Evolutionary conservation across 1,140 invertebrate genomes (phyloP).

Genomic region (Metaphire vulgaris): DNA sequence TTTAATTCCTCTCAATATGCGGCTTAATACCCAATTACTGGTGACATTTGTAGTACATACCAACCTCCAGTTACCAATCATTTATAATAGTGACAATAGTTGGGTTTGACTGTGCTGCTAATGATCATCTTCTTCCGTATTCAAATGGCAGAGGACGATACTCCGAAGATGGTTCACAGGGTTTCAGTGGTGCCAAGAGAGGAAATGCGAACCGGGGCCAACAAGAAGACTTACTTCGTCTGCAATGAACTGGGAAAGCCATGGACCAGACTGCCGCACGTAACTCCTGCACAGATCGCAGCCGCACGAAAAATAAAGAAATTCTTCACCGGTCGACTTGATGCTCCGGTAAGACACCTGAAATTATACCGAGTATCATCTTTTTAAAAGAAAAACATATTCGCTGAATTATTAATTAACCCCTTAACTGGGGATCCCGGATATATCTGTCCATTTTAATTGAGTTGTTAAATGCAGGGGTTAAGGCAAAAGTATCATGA

Average conservation of each 20-base stretch:
- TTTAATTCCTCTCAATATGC: no score
- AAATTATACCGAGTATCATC: not conserved
- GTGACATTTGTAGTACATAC: no score
- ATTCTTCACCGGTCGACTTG: constrained; percentile 52
- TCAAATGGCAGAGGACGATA: no score
- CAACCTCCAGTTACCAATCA: no score
- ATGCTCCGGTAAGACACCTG: constrained; percentile 44
- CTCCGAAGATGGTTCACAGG: constrained; percentile 50
- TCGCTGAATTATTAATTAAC: not conserved
- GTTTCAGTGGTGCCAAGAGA: constrained; percentile 45
- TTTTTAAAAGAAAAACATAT: not conserved
- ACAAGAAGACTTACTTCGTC: constrained; percentile 52
- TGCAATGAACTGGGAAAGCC: constrained; percentile 53
- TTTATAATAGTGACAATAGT: no score
- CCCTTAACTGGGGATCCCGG: no score
- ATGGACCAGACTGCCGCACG: constrained; percentile 50
- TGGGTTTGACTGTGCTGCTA: no score
- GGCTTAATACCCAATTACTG: no score
- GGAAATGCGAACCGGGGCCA: constrained; percentile 44
- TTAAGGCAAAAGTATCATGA: not conserved
- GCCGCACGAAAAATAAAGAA: constrained; percentile 49
- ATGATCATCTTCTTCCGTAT: no score
- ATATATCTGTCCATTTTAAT: no score
- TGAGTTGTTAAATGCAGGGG: not conserved
- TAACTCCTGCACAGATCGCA: constrained; percentile 49